Evolutionary conservation across 2,797 vertebrate species (phyloP).

Genomic region (Chaetophractus vellerosus): DNA sequence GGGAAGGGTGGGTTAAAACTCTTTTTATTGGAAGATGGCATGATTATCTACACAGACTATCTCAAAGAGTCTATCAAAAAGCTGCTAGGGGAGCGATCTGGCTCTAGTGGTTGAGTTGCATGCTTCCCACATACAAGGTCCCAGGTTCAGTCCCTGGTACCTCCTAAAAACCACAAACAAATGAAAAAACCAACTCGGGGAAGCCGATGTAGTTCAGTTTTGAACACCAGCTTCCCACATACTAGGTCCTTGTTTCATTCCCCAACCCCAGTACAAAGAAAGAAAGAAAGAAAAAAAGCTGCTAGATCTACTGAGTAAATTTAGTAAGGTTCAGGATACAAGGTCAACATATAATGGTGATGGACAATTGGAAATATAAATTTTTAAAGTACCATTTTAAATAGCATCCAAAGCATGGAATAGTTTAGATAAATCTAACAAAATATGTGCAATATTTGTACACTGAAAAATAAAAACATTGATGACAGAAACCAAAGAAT

Average conservation of each 20-base stretch:
- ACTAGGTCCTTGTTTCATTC: no score
- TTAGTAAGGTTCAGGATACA: constrained; percentile 1
- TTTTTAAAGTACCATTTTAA: constrained; percentile 34
- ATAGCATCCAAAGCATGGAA: no score
- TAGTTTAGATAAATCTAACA: constrained; percentile 40
- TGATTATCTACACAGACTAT: background rate
- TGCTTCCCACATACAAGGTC: no score
- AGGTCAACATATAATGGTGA: background rate
- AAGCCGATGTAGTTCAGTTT: no score
- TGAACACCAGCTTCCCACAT: no score
- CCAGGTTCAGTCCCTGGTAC: no score
- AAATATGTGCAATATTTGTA: constrained; percentile 16
- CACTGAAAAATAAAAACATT: background rate
- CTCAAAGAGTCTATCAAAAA: background rate
- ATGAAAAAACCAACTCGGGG: no score
- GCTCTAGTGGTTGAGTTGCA: no score
- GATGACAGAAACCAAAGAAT: background rate
- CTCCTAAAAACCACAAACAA: no score
- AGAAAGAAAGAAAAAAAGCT: background rate
- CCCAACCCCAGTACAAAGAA: background rate
- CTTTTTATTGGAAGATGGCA: background rate
- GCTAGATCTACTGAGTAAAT: background rate
- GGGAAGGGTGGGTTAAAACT: background rate
- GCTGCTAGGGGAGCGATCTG: no score
- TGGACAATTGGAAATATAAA: constrained; percentile 11